A percentile compares a stretch with the other conserved stretches of the same genome.
These are phyloP conservation scores for Dysidea cf. avara DNA, from an alignment of 37 sponge, comb jelly and placozoan species.

Conservation along the genomic window DNA sequence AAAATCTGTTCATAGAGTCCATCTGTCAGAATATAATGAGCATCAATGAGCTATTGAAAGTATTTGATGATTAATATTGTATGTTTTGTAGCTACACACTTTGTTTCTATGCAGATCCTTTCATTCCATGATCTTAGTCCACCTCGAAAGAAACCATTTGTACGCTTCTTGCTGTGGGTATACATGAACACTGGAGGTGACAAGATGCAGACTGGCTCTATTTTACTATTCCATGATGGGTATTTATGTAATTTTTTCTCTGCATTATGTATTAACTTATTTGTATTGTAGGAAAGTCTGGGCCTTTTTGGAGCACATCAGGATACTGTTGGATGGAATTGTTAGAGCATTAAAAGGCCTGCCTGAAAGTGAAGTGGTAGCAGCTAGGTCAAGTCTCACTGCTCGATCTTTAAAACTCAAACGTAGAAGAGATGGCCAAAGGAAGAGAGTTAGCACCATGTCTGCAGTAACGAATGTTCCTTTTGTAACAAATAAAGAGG, in stretches of 20 bases:
- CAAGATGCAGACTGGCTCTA: slow-evolving; percentile 26
- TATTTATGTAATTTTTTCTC: slow-evolving; percentile 3
- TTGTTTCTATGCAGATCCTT: slow-evolving; percentile 25
- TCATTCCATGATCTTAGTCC: slow-evolving; percentile 6
- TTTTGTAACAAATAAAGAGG: slow-evolving; percentile 23
- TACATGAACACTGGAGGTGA: slow-evolving; percentile 65
- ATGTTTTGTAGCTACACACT: background rate
- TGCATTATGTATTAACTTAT: too few species aligned
- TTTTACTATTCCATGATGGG: slow-evolving; percentile 22
- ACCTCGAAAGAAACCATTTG: slow-evolving; percentile 63
- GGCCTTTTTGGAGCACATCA: slow-evolving; percentile 24
- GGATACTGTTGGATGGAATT: background rate
- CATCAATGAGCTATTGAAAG: slow-evolving; percentile 33
- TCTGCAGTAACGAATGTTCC: background rate
- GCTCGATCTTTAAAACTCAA: background rate
- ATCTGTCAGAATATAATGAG: slow-evolving; percentile 76
- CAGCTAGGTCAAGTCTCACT: slow-evolving; percentile 1
- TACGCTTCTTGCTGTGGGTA: slow-evolving; percentile 66
- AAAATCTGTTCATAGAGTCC: slow-evolving; percentile 69
- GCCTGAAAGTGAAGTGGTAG: background rate
- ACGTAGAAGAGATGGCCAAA: too few species aligned
- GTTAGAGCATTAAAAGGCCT: slow-evolving; percentile 2
- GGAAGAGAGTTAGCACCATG: too few species aligned
- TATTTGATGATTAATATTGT: background rate
- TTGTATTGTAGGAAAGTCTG: slow-evolving; percentile 38